Evolutionary conservation across 2,888 invertebrate genomes (phyloP), one percentile per base, ranked within the genome.

Genomic region (Pocota personata): DNA sequence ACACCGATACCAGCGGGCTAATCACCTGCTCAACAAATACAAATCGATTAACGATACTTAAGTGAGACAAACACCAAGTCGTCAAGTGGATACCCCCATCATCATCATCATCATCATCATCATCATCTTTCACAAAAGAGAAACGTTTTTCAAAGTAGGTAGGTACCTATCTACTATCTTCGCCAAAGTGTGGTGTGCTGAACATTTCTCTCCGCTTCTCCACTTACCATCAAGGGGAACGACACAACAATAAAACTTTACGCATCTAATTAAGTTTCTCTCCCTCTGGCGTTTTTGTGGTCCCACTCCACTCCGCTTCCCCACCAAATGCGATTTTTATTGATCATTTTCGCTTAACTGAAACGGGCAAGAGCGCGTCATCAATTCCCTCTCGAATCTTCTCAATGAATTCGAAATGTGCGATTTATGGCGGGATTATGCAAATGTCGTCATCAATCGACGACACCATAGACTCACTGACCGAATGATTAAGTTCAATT

Each of bases 341-440:
- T 55, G 43, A 69, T 69, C 43, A 6, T n/a, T 48, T 58, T 37
- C 19, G 14, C 10, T 60, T 16, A 50, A 30, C 50, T 27, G 5
- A 60, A 60, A 8, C 32, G 32, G 10, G 14, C 46, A 10, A 19
- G 27, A 16, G 40, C 27, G 27, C 75, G 75, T 64, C 40, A 52
- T 73, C 50, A 35, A 62, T 52, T 43, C 52, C 52, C 21, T 16
- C 32, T 52, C 35, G 12, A 64, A 19, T 64, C 55, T 64, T 16
- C 55, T 77, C 77, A 69, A 77, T 67, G 67, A 77, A 77, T 77
- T 77, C 37, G 10, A 58, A 66, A 67, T 40, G 66, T 12, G 37
- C 67, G 58, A 76, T 76, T 77, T 60, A 77, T 67, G 77, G 77
- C 52, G 67, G 58, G 77, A 77, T 77, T 77, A 77, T 77, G 77